Evolutionary conservation across 2,113 vertebrate species (phyloP).

Genomic region (Leptosomus discolor): DNA sequence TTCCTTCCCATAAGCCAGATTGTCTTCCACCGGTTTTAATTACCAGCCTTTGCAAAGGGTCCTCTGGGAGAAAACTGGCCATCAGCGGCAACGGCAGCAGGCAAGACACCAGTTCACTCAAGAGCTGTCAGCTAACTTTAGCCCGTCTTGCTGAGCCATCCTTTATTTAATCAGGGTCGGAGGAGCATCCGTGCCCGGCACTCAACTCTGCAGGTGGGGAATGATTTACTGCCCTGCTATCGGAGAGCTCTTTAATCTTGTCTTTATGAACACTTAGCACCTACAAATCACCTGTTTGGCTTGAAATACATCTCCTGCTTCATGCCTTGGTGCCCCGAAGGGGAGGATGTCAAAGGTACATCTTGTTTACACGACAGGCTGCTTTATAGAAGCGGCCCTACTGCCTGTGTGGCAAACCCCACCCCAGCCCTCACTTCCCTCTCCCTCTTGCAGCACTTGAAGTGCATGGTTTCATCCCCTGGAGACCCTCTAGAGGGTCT

Average conservation of each 20-base stretch:
- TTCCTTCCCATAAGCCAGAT: neutral
- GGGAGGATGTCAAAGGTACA: conserved; percentile 53
- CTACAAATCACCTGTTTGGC: conserved; percentile 59
- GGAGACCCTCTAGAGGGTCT: neutral
- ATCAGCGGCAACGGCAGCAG: neutral
- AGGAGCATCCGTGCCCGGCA: neutral
- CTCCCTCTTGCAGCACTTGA: neutral
- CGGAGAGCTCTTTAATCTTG: conserved; percentile 64
- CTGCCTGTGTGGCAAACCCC: neutral
- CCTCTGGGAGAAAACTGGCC: conserved; percentile 43
- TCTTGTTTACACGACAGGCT: conserved; percentile 65
- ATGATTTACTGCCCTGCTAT: conserved; percentile 48
- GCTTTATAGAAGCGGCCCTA: conserved; percentile 4
- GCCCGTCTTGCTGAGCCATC: neutral
- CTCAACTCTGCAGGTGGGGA: conserved; percentile 24
- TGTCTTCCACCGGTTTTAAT: conserved; percentile 56
- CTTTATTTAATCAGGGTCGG: conserved; percentile 56
- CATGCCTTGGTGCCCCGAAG: conserved; percentile 45
- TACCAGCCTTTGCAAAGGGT: conserved; percentile 25
- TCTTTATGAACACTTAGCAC: conserved; percentile 63
- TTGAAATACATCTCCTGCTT: conserved; percentile 46
- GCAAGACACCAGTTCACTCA: conserved; percentile 31
- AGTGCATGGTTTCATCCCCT: neutral
- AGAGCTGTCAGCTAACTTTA: conserved; percentile 34
- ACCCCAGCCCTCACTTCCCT: neutral